Evolutionary conservation across 2,113 vertebrate species (phyloP).

Genomic region (Pterophyllum scalare): DNA sequence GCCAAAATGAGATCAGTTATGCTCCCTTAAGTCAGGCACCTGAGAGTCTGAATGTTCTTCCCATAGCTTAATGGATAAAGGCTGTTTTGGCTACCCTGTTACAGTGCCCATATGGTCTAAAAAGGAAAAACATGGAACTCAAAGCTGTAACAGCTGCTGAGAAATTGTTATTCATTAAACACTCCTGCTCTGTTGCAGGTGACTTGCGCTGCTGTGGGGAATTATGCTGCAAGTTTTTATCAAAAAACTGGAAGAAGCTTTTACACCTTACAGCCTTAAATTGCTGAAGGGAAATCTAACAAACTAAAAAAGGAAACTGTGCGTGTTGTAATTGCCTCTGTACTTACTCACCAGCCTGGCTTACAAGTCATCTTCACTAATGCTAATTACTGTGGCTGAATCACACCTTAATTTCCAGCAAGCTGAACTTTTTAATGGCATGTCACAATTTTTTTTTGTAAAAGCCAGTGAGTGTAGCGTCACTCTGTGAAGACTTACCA

Average conservation of each 20-base stretch:
- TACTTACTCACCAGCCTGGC: slow-evolving; percentile 28
- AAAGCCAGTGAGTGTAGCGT: slow-evolving; percentile 47
- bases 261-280: slow-evolving; percentile 25
- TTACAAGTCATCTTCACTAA: slow-evolving; percentile 11
- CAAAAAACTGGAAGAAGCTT: slow-evolving; percentile 27
- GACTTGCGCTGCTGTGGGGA: slow-evolving; percentile 46
- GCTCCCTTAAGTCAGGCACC: slow-evolving; percentile 45
- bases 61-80: slow-evolving; percentile 37
- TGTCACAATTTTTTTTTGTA: slow-evolving; percentile 31
- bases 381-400: slow-evolving; percentile 42
- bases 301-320: not conserved
- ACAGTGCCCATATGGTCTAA: slow-evolving; percentile 56
- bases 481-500: slow-evolving; percentile 19
- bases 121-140: slow-evolving; percentile 45
- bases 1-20: slow-evolving; percentile 65
- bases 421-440: slow-evolving; percentile 39
- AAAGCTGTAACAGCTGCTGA: slow-evolving; percentile 69
- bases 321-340: slow-evolving; percentile 36
- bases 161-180: slow-evolving; percentile 72
- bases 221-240: slow-evolving; percentile 39
- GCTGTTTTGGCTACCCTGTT: slow-evolving; percentile 50
- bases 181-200: slow-evolving; percentile 46
- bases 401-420: slow-evolving; percentile 23
- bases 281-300: slow-evolving; percentile 3
- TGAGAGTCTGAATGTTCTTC: slow-evolving; percentile 41